A percentile compares a stretch with the other conserved stretches of the same genome.
phyloP scores from a whole-genome alignment of 1,140 invertebrate genomes.

The Metopolophium dirhodum region DNA sequence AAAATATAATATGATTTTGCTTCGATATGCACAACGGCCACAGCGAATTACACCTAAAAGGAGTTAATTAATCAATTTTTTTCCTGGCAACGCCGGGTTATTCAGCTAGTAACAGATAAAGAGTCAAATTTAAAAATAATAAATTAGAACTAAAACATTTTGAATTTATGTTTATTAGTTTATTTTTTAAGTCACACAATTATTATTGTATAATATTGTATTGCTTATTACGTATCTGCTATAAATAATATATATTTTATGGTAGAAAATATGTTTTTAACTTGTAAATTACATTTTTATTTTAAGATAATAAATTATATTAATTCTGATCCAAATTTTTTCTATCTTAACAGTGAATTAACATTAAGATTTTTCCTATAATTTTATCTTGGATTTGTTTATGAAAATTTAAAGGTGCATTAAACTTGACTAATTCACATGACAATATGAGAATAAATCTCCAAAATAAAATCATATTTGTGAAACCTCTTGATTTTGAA shows the following conservation, averaged over 20 bases:
- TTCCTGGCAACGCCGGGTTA: too few relatives aligned
- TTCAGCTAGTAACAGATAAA: too few relatives aligned
- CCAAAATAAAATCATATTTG: neutral
- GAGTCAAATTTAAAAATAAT: too few relatives aligned
- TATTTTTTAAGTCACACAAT: too few relatives aligned
- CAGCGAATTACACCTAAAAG: too few relatives aligned
- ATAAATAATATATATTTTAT: neutral
- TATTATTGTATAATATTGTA: too few relatives aligned
- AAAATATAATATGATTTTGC: too few relatives aligned
- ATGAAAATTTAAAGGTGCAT: neutral
- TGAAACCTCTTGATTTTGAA: neutral
- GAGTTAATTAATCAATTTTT: too few relatives aligned
- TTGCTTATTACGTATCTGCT: too few relatives aligned
- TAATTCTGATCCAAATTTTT: neutral
- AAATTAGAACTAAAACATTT: too few relatives aligned
- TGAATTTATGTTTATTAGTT: too few relatives aligned
- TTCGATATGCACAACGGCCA: too few relatives aligned
- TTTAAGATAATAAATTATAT: neutral
- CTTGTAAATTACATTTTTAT: neutral
- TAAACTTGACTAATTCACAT: neutral
- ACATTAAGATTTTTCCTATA: neutral
- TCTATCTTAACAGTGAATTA: neutral
- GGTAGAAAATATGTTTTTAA: neutral
- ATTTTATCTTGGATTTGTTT: neutral
- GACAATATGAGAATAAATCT: neutral